Base-by-base conservation (phyloP, 64 coral and sea anemone species). In the Actinia equina region DNA sequence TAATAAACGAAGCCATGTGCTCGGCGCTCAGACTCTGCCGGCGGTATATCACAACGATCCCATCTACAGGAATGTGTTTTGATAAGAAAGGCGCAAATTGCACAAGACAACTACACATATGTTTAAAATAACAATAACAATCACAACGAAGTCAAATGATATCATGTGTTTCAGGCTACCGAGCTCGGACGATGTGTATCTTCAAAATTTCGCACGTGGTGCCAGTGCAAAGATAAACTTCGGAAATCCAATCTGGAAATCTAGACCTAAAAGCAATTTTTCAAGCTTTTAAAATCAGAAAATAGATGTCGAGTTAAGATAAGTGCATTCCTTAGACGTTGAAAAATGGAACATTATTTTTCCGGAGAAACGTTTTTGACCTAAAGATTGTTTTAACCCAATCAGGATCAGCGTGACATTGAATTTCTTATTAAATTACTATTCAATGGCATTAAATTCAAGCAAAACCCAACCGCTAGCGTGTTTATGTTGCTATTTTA, bases 111-210 rank as follows among this genome's bases (percentile, higher is more conserved):
- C 69, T 74, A 14, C n/a, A 74, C 7, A 27, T 30, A 41, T 74
- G 69, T 74, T 74, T 74, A 27, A 74, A 74, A 27, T 74, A 74
- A 74, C 23, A 74, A 74, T 74, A 74, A 74, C 69, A 74, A 42
- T 65, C 41, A 41, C 8, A 74, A 2, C n/a, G 23, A 11, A 41
- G 27, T 6, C 9, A 74, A 42, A 30, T 41, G 69, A 74, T 74
- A 74, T 74, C 9, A 25, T n/a, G 20, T 41, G 20, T 41, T 41
- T 42, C 41, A 25, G 23, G 9, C 6, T 23, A 23, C 9, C 65
- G 65, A 71, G 18, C 62, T 5, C 62, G n/a, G 15, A 25, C n/a
- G 69, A 74, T 41, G 3, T 0, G 7, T 49, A 49, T 49, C 46
- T 9, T 27, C 26, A 1, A n/a, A 14, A 41, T 9, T 14, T 27